phyloP scores from a whole-genome alignment of 1,140 invertebrate genomes.

The Drosophila auraria region DNA sequence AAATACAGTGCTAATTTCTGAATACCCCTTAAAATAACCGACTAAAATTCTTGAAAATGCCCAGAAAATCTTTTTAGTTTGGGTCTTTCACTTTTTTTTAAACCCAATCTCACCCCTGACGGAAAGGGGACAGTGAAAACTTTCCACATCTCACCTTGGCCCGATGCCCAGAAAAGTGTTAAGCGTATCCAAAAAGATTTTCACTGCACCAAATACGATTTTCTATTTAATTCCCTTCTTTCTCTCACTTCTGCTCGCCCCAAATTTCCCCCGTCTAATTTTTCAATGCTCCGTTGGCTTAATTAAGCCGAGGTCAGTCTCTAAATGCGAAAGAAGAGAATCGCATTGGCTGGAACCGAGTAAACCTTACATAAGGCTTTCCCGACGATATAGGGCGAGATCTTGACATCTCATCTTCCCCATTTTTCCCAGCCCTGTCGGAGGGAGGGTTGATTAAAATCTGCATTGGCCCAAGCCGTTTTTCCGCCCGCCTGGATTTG shows the following conservation, averaged over 20 bases:
- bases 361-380: conserved; percentile 9
- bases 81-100: background rate
- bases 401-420: conserved; percentile 34
- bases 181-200: conserved; percentile 51
- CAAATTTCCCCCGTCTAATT: conserved; percentile 13
- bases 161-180: conserved; percentile 46
- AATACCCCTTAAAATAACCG: background rate
- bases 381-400: background rate
- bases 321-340: conserved; percentile 37
- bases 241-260: conserved; percentile 36
- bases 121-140: conserved; percentile 22
- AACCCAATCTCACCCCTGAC: background rate
- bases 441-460: conserved; percentile 31
- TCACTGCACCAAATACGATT: conserved; percentile 53
- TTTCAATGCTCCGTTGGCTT: conserved; percentile 41
- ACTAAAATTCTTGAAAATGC: background rate
- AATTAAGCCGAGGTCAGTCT: conserved; percentile 47
- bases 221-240: conserved; percentile 42
- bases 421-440: conserved; percentile 38
- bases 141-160: conserved; percentile 51
- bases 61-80: background rate
- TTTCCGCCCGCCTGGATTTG: conserved; percentile 23
- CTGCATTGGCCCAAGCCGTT: conserved; percentile 11
- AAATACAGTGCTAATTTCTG: too few species aligned
- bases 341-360: conserved; percentile 7